Evolutionary conservation across 1,140 invertebrate species (phyloP).

Genomic region (Panonychus citri): DNA sequence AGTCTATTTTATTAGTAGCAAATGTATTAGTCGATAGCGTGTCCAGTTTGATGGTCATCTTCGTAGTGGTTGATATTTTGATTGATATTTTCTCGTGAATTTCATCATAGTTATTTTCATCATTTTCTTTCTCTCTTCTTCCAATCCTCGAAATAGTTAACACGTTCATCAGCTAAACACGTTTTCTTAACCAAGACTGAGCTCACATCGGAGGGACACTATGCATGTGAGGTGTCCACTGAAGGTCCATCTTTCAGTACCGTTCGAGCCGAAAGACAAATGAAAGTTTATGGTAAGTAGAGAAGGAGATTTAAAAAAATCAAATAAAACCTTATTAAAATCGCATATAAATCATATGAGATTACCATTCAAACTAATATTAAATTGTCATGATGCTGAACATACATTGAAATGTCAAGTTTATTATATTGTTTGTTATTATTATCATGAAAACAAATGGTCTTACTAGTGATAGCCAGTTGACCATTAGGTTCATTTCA

Average conservation of each 20-base stretch:
- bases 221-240: slow-evolving; percentile 12
- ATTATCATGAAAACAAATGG: no score
- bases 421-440: no score
- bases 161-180: slow-evolving; percentile 4
- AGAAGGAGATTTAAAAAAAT: neutral
- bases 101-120: neutral
- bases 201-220: slow-evolving; percentile 6
- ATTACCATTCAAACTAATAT: neutral
- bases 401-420: no score
- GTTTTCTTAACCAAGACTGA: slow-evolving; percentile 12
- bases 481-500: no score
- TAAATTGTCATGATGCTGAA: neutral
- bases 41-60: no score
- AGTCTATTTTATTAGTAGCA: no score
- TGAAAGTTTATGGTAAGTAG: slow-evolving; percentile 17
- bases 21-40: no score
- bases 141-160: no score
- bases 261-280: slow-evolving; percentile 16
- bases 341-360: neutral
- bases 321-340: neutral
- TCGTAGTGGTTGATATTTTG: no score
- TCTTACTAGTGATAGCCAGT: no score
- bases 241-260: slow-evolving; percentile 17
- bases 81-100: neutral
- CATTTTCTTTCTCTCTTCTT: neutral